Base-by-base conservation (phyloP, 1,140 invertebrate genomes). In the Pemphigus obesinymphae region DNA sequence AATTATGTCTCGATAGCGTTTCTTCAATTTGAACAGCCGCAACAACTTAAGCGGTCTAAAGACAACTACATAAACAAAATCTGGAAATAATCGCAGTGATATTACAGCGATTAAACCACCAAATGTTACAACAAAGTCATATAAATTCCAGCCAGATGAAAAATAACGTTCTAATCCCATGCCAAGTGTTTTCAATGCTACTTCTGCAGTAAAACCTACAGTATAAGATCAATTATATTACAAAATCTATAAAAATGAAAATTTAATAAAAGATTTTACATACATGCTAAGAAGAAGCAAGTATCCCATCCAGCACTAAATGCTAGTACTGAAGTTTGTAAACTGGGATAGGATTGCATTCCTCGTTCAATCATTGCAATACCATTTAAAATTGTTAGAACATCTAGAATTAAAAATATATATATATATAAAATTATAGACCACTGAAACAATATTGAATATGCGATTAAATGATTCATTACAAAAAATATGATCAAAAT, bases 1-100 rank as follows among this genome's bases (percentile, higher is more conserved):
- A 86, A 96, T 93, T 53, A 97, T 94, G 88, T 97, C 95, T 78
- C 94, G 90, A 85, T 96, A 96, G 17, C 94, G 89, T 85, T 94
- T 94, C 86, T 96, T 96, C 48, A 96, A 86, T 87, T 96, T 93
- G 85, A 93, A 83, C 8, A 94, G 85, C 66, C 92, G 88, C 83
- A 94, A 87, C 34, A 92, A 86, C 82, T 89, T 88, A 0, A 93
- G 85, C 2, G 92, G 92, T 83, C 92, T 88, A 70, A 95, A 90
- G 58, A 95, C 90, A 23, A 95, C 93, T 2, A 95, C 90, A 80
- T 92, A 92, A 66, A 91, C 92, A 73, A 93, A 90, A 37, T 88
- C 90, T 2, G 92, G 91, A 73, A 91, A 90, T 20, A 93, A 87
- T 31, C 88, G 88, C 50, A 95, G 89, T 34, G 90, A 87, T 82